Evolutionary conservation across 1,140 invertebrate genomes (phyloP).

Genomic region (Drosophila baimaii): DNA sequence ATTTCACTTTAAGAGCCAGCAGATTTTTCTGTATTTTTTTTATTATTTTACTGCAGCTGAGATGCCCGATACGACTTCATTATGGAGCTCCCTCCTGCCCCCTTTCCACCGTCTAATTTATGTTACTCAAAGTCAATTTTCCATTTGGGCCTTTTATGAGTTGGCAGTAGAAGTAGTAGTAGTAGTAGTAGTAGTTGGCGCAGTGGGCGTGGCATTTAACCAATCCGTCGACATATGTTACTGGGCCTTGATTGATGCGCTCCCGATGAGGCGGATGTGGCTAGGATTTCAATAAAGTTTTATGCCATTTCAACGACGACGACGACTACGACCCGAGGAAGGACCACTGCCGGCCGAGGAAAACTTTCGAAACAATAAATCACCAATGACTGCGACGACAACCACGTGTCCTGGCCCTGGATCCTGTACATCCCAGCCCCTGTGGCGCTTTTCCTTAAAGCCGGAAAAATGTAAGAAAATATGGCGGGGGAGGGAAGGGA

Average conservation of each 20-base stretch:
- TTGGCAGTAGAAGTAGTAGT: conserved; percentile 9
- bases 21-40: conserved; percentile 26
- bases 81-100: background rate
- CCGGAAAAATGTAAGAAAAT: conserved; percentile 17
- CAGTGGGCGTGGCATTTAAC: conserved; percentile 57
- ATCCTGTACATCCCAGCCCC: conserved; percentile 29
- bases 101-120: conserved; percentile 36
- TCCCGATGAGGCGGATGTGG: conserved; percentile 47
- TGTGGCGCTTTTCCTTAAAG: conserved; percentile 19
- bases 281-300: conserved; percentile 70
- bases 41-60: conserved; percentile 19
- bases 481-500: background rate
- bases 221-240: conserved; percentile 54
- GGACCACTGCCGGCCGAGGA: conserved; percentile 19
- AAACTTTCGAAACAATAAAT: conserved; percentile 75
- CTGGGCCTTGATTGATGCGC: conserved; percentile 40
- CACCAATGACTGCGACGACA: conserved; percentile 67
- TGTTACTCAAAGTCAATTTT: conserved; percentile 42
- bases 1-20: conserved; percentile 44
- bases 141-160: conserved; percentile 42
- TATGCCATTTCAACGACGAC: conserved; percentile 57
- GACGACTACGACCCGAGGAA: conserved; percentile 15
- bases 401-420: conserved; percentile 28
- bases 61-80: conserved; percentile 25
- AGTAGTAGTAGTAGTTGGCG: conserved; percentile 4